Conservation (phyloP, 2,888 invertebrate species). For the Iselma pallidipennis region DNA sequence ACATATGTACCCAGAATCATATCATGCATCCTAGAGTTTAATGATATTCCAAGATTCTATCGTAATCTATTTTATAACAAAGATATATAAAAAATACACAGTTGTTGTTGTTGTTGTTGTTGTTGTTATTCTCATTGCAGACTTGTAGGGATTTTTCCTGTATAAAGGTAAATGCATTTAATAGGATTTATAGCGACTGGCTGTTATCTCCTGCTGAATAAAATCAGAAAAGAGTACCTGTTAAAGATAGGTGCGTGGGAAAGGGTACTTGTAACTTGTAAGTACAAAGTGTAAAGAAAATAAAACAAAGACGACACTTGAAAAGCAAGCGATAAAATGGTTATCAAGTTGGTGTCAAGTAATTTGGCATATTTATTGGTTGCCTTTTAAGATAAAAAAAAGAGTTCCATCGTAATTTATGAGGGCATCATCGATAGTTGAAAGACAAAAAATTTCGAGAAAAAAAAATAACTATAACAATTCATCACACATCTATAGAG, state of each 20-base stretch:
- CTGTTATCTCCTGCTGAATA: conserved; percentile 11
- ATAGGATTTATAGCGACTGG: conserved; percentile 12
- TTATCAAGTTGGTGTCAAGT: conserved; percentile 41
- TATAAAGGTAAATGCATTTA: not conserved
- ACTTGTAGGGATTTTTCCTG: not conserved
- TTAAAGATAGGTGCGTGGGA: conserved; percentile 21
- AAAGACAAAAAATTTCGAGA: not conserved
- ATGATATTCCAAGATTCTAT: not conserved
- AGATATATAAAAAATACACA: too few species aligned
- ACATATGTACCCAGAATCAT: conserved; percentile 13
- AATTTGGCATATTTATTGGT: conserved; percentile 45
- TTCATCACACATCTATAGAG: not conserved
- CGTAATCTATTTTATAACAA: not conserved
- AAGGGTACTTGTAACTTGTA: conserved; percentile 23
- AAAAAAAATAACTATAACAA: not conserved
- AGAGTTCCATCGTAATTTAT: not conserved
- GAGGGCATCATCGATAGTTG: not conserved
- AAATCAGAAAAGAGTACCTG: conserved; percentile 10
- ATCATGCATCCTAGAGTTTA: not conserved
- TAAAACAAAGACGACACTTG: conserved; percentile 25
- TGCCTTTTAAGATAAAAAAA: conserved; percentile 32
- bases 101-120: not conserved
- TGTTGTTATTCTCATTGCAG: not conserved
- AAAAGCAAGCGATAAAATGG: conserved; percentile 39
- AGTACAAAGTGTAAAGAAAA: conserved; percentile 31